Evolutionary conservation across 2,797 vertebrate genomes (phyloP).

Genomic region (Thamnophis elegans): DNA sequence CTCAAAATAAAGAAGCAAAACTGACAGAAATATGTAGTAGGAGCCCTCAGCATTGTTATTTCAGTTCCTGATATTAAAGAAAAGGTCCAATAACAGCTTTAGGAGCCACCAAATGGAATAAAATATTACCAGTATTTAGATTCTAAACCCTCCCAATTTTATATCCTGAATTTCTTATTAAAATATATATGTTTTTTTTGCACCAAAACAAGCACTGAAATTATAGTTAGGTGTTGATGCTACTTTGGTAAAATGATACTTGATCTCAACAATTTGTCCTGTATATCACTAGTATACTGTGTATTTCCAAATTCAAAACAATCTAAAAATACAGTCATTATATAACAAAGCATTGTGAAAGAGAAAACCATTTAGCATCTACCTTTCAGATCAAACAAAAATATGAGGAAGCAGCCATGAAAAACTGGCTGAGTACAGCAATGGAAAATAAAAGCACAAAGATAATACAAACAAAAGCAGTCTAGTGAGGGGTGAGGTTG

Average conservation of each 20-base stretch:
- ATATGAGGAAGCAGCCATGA: neutral
- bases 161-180: neutral
- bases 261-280: neutral
- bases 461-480: neutral
- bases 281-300: neutral
- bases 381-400: neutral
- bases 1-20: constrained; percentile 34
- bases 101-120: neutral
- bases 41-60: neutral
- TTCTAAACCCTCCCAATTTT: neutral
- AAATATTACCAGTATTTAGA: neutral
- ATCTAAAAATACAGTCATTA: neutral
- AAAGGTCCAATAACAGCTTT: neutral
- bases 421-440: neutral
- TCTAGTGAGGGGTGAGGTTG: neutral
- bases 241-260: neutral
- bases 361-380: neutral
- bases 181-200: neutral
- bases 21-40: fast-evolving
- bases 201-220: neutral
- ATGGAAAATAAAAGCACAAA: neutral
- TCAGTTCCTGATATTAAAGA: neutral
- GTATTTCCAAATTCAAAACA: neutral
- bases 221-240: neutral
- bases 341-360: neutral